phyloP scores from a whole-genome alignment of 2,113 vertebrate genomes.

The Rhegmatorhina hoffmannsi region DNA sequence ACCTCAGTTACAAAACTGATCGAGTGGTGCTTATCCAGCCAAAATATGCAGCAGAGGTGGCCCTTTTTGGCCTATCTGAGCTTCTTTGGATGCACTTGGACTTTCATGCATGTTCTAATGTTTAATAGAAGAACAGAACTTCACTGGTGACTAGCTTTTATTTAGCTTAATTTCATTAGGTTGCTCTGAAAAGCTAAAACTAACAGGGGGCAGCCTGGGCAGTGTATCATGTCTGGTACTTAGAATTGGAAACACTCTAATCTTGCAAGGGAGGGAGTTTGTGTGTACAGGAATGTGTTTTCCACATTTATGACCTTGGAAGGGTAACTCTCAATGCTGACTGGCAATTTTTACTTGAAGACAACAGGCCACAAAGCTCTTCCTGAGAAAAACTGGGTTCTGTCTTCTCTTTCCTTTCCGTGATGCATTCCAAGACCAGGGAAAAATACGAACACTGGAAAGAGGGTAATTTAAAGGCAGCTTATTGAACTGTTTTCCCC shows the following conservation, averaged over 20 bases:
- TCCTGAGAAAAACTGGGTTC: not conserved
- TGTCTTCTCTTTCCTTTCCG: not conserved
- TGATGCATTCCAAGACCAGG: not conserved
- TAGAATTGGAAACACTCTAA: not conserved
- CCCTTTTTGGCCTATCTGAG: not conserved
- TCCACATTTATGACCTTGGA: not conserved
- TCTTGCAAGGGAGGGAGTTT: not conserved
- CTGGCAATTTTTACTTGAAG: not conserved
- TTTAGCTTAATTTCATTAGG: not conserved
- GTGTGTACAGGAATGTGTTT: not conserved
- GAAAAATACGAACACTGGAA: not conserved
- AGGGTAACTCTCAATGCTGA: not conserved
- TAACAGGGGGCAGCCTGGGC: accelerated
- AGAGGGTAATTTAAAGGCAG: not conserved
- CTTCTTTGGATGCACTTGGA: not conserved
- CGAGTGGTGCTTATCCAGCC: accelerated
- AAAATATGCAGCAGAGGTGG: not conserved
- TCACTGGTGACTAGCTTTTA: not conserved
- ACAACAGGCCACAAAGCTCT: not conserved
- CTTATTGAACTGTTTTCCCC: not conserved
- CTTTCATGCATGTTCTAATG: not conserved
- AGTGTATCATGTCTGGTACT: not conserved
- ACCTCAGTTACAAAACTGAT: not conserved
- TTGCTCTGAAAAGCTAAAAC: not conserved
- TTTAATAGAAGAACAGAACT: not conserved